Evolutionary conservation across 2,888 invertebrate species (phyloP).

Genomic region (Leptopilina drosophilae): DNA sequence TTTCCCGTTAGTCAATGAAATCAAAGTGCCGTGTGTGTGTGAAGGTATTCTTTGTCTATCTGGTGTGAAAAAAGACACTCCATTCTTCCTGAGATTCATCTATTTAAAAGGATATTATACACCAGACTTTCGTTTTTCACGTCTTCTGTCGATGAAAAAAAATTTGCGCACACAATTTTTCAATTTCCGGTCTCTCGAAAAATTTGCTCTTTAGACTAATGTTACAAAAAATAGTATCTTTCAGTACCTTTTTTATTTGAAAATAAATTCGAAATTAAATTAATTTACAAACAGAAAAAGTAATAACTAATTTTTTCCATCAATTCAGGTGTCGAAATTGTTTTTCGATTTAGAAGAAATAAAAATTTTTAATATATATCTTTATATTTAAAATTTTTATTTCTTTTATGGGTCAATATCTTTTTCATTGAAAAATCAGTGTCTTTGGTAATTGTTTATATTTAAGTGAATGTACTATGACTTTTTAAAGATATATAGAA

Average conservation of each 20-base stretch:
- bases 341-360: no score
- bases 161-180: no score
- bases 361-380: background rate
- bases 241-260: no score
- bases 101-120: background rate
- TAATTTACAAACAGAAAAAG: no score
- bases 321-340: no score
- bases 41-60: constrained; percentile 21
- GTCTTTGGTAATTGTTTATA: constrained; percentile 5
- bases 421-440: background rate
- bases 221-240: no score
- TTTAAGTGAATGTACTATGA: constrained; percentile 1
- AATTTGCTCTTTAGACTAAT: no score
- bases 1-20: constrained; percentile 28
- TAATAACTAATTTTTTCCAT: no score
- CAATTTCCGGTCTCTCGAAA: no score
- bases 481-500: constrained; percentile 6
- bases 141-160: no score
- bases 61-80: background rate
- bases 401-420: background rate
- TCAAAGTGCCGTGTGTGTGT: constrained; percentile 10
- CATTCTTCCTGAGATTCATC: background rate
- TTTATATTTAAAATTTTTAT: no score
- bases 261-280: no score
- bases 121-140: background rate